A percentile compares a stretch with the other conserved stretches of the same genome.
Evolutionary conservation across 2,888 invertebrate species (phyloP).

Genomic region (Ectropis crepuscularia): DNA sequence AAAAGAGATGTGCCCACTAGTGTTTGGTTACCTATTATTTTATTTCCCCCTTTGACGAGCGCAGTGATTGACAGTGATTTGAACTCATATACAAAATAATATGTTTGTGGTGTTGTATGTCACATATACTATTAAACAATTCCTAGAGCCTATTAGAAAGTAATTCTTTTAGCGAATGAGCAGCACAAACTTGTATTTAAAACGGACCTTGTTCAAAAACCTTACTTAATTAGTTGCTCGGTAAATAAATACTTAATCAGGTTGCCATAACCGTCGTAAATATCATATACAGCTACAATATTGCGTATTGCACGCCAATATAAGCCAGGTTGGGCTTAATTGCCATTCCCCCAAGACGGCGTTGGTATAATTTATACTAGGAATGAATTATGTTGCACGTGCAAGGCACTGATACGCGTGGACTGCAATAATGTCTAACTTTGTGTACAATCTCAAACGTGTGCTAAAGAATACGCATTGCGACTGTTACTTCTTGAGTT

Average conservation of each 20-base stretch:
- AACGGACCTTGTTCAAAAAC: too few relatives aligned
- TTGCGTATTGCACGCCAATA: conserved; percentile 53
- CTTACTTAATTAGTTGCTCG: not conserved
- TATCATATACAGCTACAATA: conserved; percentile 28
- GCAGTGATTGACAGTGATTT: too few relatives aligned
- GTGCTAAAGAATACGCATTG: conserved; percentile 7
- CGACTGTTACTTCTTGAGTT: not conserved
- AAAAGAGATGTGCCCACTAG: too few relatives aligned
- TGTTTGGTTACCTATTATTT: too few relatives aligned
- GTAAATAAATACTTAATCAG: conserved; percentile 18
- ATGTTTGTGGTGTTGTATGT: too few relatives aligned
- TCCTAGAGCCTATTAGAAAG: too few relatives aligned
- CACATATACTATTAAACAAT: too few relatives aligned
- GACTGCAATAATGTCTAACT: conserved; percentile 49
- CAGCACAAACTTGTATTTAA: too few relatives aligned
- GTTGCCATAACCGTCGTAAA: conserved; percentile 28
- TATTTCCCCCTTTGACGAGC: too few relatives aligned
- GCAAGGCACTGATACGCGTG: conserved; percentile 51
- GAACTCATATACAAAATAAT: too few relatives aligned
- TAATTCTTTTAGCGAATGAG: too few relatives aligned
- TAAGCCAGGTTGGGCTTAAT: conserved; percentile 66
- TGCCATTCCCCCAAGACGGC: conserved; percentile 67
- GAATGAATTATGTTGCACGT: conserved; percentile 63
- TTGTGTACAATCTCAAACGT: conserved; percentile 13
- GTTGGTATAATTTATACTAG: conserved; percentile 68